Conservation (phyloP, 2,797 vertebrate species). For the Schizopygopsis pylzovi region DNA sequence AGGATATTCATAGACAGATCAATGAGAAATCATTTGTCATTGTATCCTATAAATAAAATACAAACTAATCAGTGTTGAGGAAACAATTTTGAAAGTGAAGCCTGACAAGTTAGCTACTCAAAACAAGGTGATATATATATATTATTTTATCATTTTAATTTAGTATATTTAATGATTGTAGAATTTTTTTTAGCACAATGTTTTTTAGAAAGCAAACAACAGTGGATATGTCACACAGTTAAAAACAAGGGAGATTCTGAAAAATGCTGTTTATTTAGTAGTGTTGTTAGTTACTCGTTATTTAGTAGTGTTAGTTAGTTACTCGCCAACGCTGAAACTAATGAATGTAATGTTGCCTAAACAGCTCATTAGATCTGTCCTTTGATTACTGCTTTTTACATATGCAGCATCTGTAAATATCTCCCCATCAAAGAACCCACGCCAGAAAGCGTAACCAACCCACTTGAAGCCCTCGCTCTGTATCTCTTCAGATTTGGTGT, state of each 20-base stretch:
- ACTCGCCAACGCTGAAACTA: background rate
- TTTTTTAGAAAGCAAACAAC: background rate
- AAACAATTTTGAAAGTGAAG: conserved; percentile 4
- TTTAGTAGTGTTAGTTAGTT: background rate
- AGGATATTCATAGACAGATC: background rate
- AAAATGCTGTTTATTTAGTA: background rate
- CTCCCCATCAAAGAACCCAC: conserved; percentile 7
- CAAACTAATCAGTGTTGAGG: conserved; percentile 17
- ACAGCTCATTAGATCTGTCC: conserved; percentile 35
- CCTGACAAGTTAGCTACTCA: conserved; percentile 4
- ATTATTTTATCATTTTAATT: too few relatives aligned
- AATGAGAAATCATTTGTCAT: conserved; percentile 27
- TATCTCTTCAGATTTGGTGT: conserved; percentile 66
- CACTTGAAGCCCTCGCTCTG: conserved; percentile 47
- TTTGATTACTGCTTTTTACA: conserved; percentile 20
- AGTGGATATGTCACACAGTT: background rate
- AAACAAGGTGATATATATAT: background rate
- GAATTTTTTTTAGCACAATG: background rate
- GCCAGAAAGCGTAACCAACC: conserved; percentile 36
- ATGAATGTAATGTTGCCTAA: conserved; percentile 23
- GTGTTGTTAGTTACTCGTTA: background rate
- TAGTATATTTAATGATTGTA: too few relatives aligned
- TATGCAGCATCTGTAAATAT: conserved; percentile 13
- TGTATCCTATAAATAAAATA: conserved; percentile 29
- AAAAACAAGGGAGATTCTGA: background rate